Evolutionary conservation across 2,113 vertebrate genomes (phyloP).

Genomic region (Pygoscelis adeliae): DNA sequence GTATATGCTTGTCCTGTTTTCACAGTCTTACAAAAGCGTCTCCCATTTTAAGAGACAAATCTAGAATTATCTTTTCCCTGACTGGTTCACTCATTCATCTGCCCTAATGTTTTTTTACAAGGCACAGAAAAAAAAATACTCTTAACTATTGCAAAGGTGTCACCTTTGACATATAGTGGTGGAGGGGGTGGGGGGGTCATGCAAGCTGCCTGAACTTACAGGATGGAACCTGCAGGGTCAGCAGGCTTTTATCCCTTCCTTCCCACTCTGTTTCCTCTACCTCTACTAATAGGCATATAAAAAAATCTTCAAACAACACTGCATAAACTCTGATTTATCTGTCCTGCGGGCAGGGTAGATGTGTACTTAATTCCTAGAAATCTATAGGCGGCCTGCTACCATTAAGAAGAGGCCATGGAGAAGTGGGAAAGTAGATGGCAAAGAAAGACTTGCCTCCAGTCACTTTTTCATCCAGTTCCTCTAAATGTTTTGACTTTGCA

Average conservation of each 20-base stretch:
- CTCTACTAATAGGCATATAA: not conserved
- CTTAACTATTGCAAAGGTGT: not conserved
- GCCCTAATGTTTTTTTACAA: not conserved
- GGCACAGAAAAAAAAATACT: not conserved
- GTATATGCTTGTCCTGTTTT: not conserved
- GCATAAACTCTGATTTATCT: slow-evolving; percentile 26
- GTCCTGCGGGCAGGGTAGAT: not conserved
- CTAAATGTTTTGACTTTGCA: slow-evolving; percentile 59
- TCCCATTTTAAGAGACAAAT: not conserved
- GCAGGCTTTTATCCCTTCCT: not conserved
- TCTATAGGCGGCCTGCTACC: not conserved
- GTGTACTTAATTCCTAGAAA: not conserved
- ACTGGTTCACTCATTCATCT: not conserved
- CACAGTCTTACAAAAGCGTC: not conserved
- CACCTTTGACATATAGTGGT: not conserved
- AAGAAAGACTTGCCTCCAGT: slow-evolving; percentile 9
- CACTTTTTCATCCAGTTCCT: slow-evolving; percentile 48
- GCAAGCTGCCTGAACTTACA: not conserved
- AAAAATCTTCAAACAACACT: slow-evolving; percentile 17
- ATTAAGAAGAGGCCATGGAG: not conserved
- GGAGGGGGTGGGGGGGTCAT: not conserved
- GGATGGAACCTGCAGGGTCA: not conserved
- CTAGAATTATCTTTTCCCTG: not conserved
- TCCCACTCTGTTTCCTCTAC: not conserved
- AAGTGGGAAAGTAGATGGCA: not conserved